Percentiles rank a stretch among this genome's conserved stretches.
Conservation (phyloP, 2,888 invertebrate genomes). For the Caenorhabditis sp. region DNA sequence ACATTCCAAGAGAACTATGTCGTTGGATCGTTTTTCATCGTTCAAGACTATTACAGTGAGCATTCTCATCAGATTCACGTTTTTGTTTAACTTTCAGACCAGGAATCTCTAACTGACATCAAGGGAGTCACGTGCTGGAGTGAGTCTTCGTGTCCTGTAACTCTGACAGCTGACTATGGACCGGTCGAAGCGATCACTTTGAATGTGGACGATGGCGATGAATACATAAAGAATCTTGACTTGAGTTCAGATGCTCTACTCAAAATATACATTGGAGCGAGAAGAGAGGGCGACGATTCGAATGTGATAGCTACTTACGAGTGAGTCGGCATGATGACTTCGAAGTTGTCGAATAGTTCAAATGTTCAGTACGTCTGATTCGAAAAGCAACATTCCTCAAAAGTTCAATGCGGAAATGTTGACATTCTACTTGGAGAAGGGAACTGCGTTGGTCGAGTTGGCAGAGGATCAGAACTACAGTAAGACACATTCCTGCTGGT, state of each 20-base stretch:
- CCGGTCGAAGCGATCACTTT: constrained; percentile 43
- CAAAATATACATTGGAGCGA: constrained; percentile 42
- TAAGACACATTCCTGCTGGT: neutral
- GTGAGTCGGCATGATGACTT: constrained; percentile 12
- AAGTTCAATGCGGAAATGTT: constrained; percentile 33
- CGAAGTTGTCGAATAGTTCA: neutral
- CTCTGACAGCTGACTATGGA: constrained; percentile 33
- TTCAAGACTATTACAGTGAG: constrained; percentile 43
- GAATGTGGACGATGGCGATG: constrained; percentile 30
- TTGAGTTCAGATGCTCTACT: constrained; percentile 26
- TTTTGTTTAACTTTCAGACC: constrained; percentile 12
- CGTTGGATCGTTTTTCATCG: constrained; percentile 23
- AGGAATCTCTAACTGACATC: neutral
- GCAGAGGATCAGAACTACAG: constrained; percentile 46
- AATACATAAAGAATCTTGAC: constrained; percentile 39
- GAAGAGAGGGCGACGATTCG: constrained; percentile 24
- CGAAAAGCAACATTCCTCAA: constrained; percentile 39
- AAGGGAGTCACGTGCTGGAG: constrained; percentile 46
- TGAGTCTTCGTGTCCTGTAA: constrained; percentile 37
- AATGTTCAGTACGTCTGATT: constrained; percentile 13
- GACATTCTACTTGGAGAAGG: constrained; percentile 44
- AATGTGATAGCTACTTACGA: constrained; percentile 39
- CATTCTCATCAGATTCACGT: too few species aligned
- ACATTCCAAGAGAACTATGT: constrained; percentile 39
- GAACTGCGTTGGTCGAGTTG: constrained; percentile 35